A percentile compares a stretch with the other conserved stretches of the same genome.
Conservation (phyloP, 2,797 vertebrate genomes). For the Agapornis canus region DNA sequence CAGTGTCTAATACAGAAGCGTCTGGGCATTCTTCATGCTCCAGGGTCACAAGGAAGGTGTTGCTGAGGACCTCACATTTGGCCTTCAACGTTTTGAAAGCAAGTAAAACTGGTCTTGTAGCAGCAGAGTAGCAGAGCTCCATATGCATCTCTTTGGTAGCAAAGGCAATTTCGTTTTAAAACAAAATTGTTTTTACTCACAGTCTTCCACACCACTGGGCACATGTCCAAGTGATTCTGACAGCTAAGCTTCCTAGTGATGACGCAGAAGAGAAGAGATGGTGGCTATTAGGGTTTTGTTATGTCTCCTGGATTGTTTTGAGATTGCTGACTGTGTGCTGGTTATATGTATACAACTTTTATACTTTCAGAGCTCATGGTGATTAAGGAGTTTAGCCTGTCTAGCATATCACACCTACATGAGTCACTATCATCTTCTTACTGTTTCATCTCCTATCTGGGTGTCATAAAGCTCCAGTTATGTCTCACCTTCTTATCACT, state of each 20-base stretch:
- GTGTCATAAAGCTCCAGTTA: neutral
- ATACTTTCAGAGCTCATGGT: neutral
- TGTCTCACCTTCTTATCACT: neutral
- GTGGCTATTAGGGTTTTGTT: neutral
- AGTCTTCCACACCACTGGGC: neutral
- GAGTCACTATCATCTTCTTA: neutral
- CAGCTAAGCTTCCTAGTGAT: neutral
- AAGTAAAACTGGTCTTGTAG: neutral
- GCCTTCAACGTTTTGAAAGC: neutral
- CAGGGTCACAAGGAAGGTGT: neutral
- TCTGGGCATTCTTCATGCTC: neutral
- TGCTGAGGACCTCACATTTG: neutral
- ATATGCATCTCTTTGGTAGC: neutral
- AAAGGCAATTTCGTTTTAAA: neutral
- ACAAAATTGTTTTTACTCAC: neutral
- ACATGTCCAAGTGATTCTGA: neutral
- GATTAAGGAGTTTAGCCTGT: neutral
- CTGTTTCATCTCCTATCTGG: neutral
- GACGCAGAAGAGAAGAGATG: neutral
- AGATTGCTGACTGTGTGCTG: neutral
- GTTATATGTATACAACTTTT: neutral
- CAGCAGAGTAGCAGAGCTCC: neutral
- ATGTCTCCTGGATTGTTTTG: neutral
- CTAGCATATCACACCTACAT: neutral
- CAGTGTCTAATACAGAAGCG: neutral